Percentiles rank a stretch among this genome's conserved stretches.
Conservation (phyloP, 2,113 vertebrate genomes). For the Hucho hucho region DNA sequence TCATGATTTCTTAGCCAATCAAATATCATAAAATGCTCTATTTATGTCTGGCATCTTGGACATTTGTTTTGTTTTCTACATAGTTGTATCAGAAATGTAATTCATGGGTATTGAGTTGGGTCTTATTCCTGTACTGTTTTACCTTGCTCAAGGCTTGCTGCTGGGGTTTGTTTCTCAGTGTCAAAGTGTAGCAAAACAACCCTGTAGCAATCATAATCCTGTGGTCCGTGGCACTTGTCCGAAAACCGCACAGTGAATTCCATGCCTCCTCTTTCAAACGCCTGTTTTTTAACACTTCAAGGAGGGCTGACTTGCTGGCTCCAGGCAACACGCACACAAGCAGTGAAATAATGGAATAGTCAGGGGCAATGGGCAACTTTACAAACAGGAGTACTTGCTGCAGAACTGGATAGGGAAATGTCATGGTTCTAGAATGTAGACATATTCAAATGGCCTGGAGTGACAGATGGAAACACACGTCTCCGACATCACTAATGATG, state of each 20-base stretch:
- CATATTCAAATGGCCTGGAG: slow-evolving; percentile 44
- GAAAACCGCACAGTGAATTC: slow-evolving; percentile 59
- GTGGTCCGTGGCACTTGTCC: slow-evolving; percentile 54
- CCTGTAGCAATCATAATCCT: slow-evolving; percentile 64
- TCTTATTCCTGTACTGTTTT: slow-evolving; percentile 17
- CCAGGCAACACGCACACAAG: slow-evolving; percentile 27
- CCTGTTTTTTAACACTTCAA: slow-evolving; percentile 60
- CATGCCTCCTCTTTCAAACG: slow-evolving; percentile 59
- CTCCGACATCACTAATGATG: slow-evolving; percentile 23
- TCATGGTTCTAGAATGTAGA: slow-evolving; percentile 19
- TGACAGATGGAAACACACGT: slow-evolving; percentile 25
- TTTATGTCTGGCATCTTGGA: not conserved
- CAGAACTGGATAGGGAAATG: slow-evolving; percentile 11
- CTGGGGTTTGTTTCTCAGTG: slow-evolving; percentile 55
- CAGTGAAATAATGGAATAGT: slow-evolving; percentile 24
- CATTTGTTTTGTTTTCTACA: not conserved
- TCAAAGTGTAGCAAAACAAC: slow-evolving; percentile 65
- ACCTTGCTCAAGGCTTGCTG: slow-evolving; percentile 32
- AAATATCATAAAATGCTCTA: not conserved
- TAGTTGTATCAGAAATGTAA: not conserved
- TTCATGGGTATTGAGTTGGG: slow-evolving; percentile 22
- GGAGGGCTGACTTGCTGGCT: slow-evolving; percentile 55
- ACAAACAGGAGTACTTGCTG: slow-evolving; percentile 8
- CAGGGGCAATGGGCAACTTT: slow-evolving; percentile 22
- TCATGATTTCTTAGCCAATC: not conserved